Evolutionary conservation across 2,113 vertebrate species (phyloP).

Genomic region (Lanius collurio): DNA sequence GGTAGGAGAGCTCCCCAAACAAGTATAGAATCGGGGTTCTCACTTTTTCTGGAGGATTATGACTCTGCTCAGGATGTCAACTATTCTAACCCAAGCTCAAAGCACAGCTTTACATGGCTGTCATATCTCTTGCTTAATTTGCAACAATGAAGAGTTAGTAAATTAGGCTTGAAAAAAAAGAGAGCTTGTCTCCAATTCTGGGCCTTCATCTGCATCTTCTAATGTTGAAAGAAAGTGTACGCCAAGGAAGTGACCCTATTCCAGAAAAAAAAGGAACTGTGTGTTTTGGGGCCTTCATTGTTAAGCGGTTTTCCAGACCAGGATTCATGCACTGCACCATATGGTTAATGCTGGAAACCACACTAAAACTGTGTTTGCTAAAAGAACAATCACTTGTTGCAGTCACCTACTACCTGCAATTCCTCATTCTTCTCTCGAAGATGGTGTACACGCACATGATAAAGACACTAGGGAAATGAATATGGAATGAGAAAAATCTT

Average conservation of each 20-base stretch:
- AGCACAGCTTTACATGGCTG: neutral
- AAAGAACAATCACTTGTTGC: constrained; percentile 42
- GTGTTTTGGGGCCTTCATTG: neutral
- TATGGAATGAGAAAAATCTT: constrained; percentile 31
- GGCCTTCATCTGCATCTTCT: neutral
- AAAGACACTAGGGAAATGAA: constrained; percentile 24
- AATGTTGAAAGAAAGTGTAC: neutral
- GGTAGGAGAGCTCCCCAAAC: neutral
- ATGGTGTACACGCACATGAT: neutral
- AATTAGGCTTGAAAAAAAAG: neutral
- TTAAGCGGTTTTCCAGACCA: neutral
- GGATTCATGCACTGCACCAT: neutral
- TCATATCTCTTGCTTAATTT: neutral
- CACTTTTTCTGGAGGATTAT: neutral
- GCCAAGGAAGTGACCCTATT: neutral
- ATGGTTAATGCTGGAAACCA: neutral
- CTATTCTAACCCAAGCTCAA: neutral
- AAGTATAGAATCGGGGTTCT: neutral
- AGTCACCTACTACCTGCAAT: neutral
- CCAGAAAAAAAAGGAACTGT: neutral
- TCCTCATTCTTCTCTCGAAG: neutral
- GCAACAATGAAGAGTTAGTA: neutral
- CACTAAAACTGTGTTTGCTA: constrained; percentile 10
- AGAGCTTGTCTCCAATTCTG: neutral
- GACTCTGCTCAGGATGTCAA: neutral